Base-by-base conservation (phyloP, 2,797 vertebrate species). In the Paramormyrops hopkinsi region DNA sequence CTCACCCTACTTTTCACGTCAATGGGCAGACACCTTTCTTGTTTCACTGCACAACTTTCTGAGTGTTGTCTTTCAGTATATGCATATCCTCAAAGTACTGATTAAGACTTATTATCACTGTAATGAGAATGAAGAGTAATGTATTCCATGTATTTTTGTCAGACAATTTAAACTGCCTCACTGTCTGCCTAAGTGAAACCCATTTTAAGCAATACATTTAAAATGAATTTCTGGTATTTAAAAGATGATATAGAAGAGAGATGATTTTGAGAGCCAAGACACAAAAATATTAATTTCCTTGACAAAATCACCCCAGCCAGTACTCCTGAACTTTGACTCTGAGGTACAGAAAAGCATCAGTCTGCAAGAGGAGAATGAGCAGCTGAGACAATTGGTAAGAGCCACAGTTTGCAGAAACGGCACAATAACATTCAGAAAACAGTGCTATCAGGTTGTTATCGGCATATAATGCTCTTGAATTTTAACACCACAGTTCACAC, bases 41-140 rank as follows among this genome's bases (percentile, higher is more conserved):
- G 98, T 99, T 56, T 99, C 99, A 0, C 96, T 99, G 92, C 98
- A 99, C 95, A 99, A 99, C 95, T 99, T 99, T 93, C 96, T 99
- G 91, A 99, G 98, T 0, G 98, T 99, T 76, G 96, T 99, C 17
- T 99, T 99, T 95, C 98, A 98, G 95, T 99, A 97, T 91, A 97
- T 99, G 97, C 99, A 99, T 99, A 99, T 99, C 98, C 97, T 98
- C 96, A 25, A 25, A 6, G 62, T 86, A 9, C 22, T 1, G 29
- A 33, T 56, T 41, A 22, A 82, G 19, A 14, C 25, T 54, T 51
- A 7, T 51, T 25, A 7, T 87, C 33, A n/a, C 3, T 87, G 33
- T 22, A 59, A 5, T 59, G 86, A 87, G 51, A 86, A 76, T 0
- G 0, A 41, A 19, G 14, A 7, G 2, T 50, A 29, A 17, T 54